Percentiles rank a stretch among this genome's conserved stretches.
Conservation (phyloP, 2,113 vertebrate genomes). For the Pogonocichla stellata region DNA sequence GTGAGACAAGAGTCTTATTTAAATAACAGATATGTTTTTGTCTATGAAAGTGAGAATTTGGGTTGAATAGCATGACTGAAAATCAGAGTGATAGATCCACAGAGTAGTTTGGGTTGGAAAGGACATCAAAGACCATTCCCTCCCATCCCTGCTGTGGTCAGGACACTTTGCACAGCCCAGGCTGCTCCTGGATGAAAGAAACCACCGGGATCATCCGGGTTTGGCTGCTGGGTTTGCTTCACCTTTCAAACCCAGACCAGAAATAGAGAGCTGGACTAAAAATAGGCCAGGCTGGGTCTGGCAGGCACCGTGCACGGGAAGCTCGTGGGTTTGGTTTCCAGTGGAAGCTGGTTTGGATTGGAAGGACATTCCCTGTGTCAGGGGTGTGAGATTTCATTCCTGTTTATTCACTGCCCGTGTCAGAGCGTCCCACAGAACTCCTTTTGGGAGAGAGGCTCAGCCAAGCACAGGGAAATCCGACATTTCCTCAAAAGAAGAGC, state of each 20-base stretch:
- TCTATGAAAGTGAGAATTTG: neutral
- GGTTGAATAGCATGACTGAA: neutral
- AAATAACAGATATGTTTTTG: neutral
- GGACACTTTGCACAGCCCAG: neutral
- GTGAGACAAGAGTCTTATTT: neutral
- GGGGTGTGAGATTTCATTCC: neutral
- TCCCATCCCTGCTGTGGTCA: neutral
- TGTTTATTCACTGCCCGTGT: rapidly evolving
- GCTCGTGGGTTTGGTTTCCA: neutral
- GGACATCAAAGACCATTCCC: neutral
- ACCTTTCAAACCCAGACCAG: constrained; percentile 3
- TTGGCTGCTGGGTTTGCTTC: neutral
- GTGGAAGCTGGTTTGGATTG: neutral
- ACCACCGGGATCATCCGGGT: neutral
- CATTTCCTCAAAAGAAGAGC: neutral
- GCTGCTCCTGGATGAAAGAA: neutral
- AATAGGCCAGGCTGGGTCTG: neutral
- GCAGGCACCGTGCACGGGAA: neutral
- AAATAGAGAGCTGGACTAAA: constrained; percentile 50
- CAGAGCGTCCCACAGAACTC: neutral
- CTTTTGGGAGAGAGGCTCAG: neutral
- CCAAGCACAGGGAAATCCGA: neutral
- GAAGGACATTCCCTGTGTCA: neutral
- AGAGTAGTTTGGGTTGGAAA: neutral
- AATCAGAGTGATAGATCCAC: neutral